Conservation (phyloP, 2,113 vertebrate genomes). For the Xenopus borealis region DNA sequence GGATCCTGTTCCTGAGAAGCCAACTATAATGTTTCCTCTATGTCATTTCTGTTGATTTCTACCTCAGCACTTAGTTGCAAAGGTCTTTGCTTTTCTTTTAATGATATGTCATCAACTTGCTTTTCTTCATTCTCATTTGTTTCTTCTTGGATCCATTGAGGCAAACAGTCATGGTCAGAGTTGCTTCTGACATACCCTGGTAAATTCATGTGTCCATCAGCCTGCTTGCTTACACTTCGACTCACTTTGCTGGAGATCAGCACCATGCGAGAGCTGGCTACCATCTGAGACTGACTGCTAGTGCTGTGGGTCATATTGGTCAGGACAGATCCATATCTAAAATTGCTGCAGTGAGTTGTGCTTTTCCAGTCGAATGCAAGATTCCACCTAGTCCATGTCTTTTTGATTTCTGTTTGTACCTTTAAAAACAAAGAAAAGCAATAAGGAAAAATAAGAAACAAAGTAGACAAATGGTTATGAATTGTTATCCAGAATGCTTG, state of each 20-base stretch:
- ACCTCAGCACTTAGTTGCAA: conserved; percentile 13
- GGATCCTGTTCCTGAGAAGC: not conserved
- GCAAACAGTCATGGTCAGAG: conserved; percentile 75
- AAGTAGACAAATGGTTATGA: no score
- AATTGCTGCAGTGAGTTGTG: conserved; percentile 69
- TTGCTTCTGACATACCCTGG: conserved; percentile 82
- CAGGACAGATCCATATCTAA: conserved; percentile 75
- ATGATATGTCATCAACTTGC: conserved; percentile 64
- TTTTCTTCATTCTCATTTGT: conserved; percentile 61
- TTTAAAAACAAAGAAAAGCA: conserved; percentile 42
- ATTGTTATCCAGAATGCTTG: no score
- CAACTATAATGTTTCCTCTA: conserved; percentile 49
- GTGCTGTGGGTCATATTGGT: conserved; percentile 79
- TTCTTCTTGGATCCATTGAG: conserved; percentile 65
- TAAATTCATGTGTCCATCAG: conserved; percentile 65
- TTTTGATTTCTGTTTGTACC: conserved; percentile 87
- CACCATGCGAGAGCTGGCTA: conserved; percentile 61
- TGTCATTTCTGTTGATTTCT: conserved; percentile 45
- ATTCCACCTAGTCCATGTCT: conserved; percentile 80
- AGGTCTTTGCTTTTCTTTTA: conserved; percentile 59
- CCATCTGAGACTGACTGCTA: conserved; percentile 78
- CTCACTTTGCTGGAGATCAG: conserved; percentile 62
- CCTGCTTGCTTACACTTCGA: conserved; percentile 39
- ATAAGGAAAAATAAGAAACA: not conserved
- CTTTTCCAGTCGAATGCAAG: conserved; percentile 76